Evolutionary conservation across 2,797 vertebrate genomes (phyloP), one percentile per base, ranked within the genome.

Genomic region (Pempheris klunzingeri): DNA sequence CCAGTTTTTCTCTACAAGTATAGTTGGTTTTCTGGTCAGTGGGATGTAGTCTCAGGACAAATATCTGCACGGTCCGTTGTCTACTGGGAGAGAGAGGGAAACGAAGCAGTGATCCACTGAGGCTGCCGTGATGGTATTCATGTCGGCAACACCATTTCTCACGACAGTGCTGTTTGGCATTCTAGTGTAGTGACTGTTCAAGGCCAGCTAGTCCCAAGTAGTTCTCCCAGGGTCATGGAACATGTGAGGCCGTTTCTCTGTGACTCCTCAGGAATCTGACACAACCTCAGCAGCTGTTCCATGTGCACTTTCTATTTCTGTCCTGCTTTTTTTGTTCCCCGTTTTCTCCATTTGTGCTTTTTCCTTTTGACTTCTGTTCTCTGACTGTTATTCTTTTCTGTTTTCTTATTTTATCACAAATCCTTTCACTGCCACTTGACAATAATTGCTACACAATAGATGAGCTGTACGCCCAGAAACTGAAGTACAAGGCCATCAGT

Each of bases 401-500:
- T 75, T 76, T 71, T 71, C 34, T 68, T 28, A 14, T 80, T 72
- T 58, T 18, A n/a, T 60, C 68, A 28, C 60, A 63, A 76, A 76
- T 70, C 50, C 38, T 61, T n/a, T 80, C 64, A 65, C 71, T 71
- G 2, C 81, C 74, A 58, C 79, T 61, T 72, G 17, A 55, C 86
- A 71, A 72, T 57, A 82, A 88, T 92, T 79, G 65, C 86, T 85
- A 91, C 92, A 88, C 91, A 78, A 79, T 95, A 99, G 98, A 99
- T 92, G 98, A 99, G 95, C 93, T 98, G 87, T 99, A 99, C 81
- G 95, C 97, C 94, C 98, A 99, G 97, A 99, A 99, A 96, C 96
- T 99, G 95, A 99, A 97, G 96, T 98, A 97, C 97, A 99, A 99
- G 95, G 97, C 97, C 95, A 99, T 99, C 97, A 99, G 97, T 88